Base-by-base conservation (phyloP, 2,888 invertebrate genomes). In the Anticlea derivata region DNA sequence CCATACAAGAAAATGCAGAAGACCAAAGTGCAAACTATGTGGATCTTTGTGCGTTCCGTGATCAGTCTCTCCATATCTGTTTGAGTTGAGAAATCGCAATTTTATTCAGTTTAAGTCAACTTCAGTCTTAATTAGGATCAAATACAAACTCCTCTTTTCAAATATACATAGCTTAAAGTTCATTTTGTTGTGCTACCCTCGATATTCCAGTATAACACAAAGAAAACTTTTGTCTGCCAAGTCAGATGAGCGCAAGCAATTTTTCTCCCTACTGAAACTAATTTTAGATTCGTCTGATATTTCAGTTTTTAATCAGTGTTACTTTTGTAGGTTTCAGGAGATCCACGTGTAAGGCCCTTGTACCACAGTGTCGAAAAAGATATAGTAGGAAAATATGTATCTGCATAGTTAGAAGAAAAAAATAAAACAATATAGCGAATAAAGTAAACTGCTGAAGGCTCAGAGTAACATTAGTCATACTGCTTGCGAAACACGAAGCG, bases 401-500 rank as follows among this genome's bases (percentile, higher is more conserved):
- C n/a, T n/a, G n/a, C n/a, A n/a, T n/a, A n/a, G n/a, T n/a, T n/a
- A n/a, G n/a, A n/a, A n/a, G n/a, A n/a, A n/a, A 17, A 17, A 17
- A 3, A 17, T 17, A 3, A 3, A 17, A 4, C 17, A 17, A 4
- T 17, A 17, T 4, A 17, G 17, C 17, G 17, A 17, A 17, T 17
- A 4, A 17, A 17, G 4, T 17, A 17, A n/a, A 43, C 20, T 27
- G 34, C 24, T 8, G 17, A 33, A 26, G 31, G 8, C 8, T 17
- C 8, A 8, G 2, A 27, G 38, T 26, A 13, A 30, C 22, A 39
- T 34, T 45, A 33, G 31, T 38, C 29, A 37, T 31, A 30, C 29
- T 34, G 38, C 27, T 58, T 50, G 22, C 52, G 22, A 52, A 56
- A 60, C 49, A 49, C 38, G 31, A 66, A 68, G 62, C 58, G 63